phyloP scores from a whole-genome alignment of 1,140 invertebrate genomes.

The Geopemphigus sp. region DNA sequence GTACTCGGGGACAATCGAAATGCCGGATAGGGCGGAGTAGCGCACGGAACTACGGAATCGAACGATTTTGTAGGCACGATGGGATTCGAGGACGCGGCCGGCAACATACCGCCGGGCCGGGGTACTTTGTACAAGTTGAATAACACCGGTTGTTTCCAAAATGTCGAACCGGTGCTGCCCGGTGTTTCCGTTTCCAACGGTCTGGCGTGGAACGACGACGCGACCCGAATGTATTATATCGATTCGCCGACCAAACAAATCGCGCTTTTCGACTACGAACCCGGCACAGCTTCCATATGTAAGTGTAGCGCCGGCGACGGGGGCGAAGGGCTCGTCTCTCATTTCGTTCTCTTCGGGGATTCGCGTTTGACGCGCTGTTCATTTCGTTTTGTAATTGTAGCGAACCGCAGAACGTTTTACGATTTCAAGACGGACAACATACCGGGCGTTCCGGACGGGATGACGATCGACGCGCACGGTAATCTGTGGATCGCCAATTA shows the following conservation, averaged over 20 bases:
- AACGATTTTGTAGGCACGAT: conserved; percentile 64
- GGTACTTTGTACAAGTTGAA: conserved; percentile 63
- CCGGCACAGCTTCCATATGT: conserved; percentile 66
- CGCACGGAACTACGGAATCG: too few species aligned
- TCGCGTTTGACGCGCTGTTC: neutral
- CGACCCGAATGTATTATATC: conserved; percentile 73
- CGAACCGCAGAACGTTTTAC: conserved; percentile 57
- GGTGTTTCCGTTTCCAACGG: conserved; percentile 76
- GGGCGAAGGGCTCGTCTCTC: too few species aligned
- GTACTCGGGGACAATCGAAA: too few species aligned
- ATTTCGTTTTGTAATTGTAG: conserved; percentile 53
- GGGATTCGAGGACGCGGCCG: conserved; percentile 61
- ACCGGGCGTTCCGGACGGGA: conserved; percentile 65
- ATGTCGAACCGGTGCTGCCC: conserved; percentile 54
- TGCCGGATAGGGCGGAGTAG: too few species aligned
- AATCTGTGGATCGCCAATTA: conserved; percentile 68
- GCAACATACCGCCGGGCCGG: conserved; percentile 58
- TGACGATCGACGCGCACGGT: conserved; percentile 67
- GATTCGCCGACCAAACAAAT: conserved; percentile 69
- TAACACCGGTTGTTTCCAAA: conserved; percentile 53
- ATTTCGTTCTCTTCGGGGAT: neutral
- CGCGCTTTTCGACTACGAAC: conserved; percentile 72
- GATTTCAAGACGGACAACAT: conserved; percentile 57
- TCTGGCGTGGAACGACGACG: conserved; percentile 71
- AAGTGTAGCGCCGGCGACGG: too few species aligned